A percentile compares a stretch with the other conserved stretches of the same genome.
These are phyloP conservation scores for Condylura cristata DNA, from an alignment of 2,113 vertebrate species.

Conservation along the genomic window DNA sequence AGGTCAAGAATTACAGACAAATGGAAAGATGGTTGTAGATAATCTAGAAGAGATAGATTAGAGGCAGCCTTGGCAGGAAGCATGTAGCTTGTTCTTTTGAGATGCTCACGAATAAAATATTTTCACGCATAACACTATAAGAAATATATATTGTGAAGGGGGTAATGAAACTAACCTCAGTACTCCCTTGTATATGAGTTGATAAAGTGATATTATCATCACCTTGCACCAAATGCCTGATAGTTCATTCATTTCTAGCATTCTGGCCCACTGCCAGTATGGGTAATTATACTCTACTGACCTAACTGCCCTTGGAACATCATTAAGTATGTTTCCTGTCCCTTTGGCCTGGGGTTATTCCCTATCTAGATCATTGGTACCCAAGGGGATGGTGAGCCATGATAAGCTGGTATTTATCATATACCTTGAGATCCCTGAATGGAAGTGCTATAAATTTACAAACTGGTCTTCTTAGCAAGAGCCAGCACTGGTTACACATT, in stretches of 20 bases:
- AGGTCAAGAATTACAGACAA: background rate
- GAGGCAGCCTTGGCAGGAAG: background rate
- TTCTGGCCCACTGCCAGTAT: background rate
- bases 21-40: background rate
- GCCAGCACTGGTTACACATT: background rate
- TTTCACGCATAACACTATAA: background rate
- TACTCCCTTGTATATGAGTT: background rate
- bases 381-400: background rate
- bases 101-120: background rate
- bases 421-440: background rate
- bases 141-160: background rate
- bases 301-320: background rate
- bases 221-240: background rate
- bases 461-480: slow-evolving; percentile 4
- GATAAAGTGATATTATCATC: background rate
- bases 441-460: background rate
- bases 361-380: background rate
- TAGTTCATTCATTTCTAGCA: background rate
- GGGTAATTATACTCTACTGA: slow-evolving; percentile 14
- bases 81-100: background rate
- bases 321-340: slow-evolving; percentile 6
- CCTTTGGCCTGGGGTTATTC: background rate
- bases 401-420: slow-evolving; percentile 2
- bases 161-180: background rate
- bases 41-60: background rate